Conservation (phyloP, 2,797 vertebrate species). For the Vireo griseus region DNA sequence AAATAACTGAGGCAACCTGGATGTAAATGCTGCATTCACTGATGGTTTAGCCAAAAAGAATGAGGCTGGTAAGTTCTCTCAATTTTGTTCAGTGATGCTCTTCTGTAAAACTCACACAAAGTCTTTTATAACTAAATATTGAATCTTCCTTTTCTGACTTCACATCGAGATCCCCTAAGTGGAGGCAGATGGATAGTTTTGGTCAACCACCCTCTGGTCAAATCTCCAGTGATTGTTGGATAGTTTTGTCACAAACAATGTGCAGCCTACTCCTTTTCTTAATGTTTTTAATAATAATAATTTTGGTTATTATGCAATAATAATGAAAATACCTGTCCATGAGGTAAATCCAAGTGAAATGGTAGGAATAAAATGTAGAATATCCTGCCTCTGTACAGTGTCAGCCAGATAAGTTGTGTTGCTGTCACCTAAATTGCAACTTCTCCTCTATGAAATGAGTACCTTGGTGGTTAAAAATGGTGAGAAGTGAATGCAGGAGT, state of each 20-base stretch:
- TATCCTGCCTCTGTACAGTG: not conserved
- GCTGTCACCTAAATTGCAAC: not conserved
- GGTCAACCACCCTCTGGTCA: not conserved
- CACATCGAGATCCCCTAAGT: not conserved
- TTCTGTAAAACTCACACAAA: not conserved
- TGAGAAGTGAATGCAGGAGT: not conserved
- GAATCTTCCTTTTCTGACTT: not conserved
- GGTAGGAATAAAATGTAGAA: not conserved
- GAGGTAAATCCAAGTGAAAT: not conserved
- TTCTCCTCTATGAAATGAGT: not conserved
- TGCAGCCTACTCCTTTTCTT: not conserved
- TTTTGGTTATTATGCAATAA: not conserved
- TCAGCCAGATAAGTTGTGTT: not conserved
- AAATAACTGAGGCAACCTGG: not conserved
- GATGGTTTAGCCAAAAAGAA: not conserved
- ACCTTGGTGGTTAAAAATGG: not conserved
- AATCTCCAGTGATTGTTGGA: not conserved
- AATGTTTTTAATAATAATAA: not conserved
- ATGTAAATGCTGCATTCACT: not conserved
- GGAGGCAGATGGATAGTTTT: not conserved
- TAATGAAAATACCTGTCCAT: not conserved
- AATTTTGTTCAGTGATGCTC: not conserved
- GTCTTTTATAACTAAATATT: not conserved
- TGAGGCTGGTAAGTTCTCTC: not conserved
- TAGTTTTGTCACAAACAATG: not conserved